Evolutionary conservation across 2,888 invertebrate genomes (phyloP).

Genomic region (Eupeodes latifasciatus): DNA sequence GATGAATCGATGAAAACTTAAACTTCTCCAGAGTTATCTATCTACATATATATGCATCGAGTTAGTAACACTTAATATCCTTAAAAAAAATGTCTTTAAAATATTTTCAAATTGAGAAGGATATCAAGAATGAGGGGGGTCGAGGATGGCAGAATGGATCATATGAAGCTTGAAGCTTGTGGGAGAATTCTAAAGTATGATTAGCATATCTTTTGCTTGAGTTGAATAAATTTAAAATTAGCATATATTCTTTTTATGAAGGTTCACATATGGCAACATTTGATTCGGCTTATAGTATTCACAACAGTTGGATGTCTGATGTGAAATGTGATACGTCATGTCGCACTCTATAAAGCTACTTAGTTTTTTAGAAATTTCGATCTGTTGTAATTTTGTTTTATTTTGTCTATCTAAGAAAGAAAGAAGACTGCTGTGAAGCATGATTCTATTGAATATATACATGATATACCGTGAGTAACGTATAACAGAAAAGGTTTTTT

Average conservation of each 20-base stretch:
- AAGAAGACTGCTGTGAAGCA: background rate
- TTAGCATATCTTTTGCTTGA: slow-evolving; percentile 49
- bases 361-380: slow-evolving; percentile 15
- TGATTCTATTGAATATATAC: slow-evolving; percentile 14
- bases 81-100: background rate
- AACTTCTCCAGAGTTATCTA: slow-evolving; percentile 8
- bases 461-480: background rate
- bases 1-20: slow-evolving; percentile 39
- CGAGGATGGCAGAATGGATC: background rate
- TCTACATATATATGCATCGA: background rate
- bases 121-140: background rate
- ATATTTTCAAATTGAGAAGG: background rate
- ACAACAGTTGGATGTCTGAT: background rate
- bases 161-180: background rate
- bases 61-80: slow-evolving; percentile 17
- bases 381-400: background rate
- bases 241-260: slow-evolving; percentile 23
- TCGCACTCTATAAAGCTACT: slow-evolving; percentile 19
- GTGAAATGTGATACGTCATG: background rate
- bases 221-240: slow-evolving; percentile 33
- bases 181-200: slow-evolving; percentile 31
- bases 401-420: background rate
- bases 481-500: background rate
- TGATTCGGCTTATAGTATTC: slow-evolving; percentile 19
- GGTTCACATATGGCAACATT: slow-evolving; percentile 26